phyloP scores from a whole-genome alignment of 2,888 invertebrate species.

The Idaea straminata region DNA sequence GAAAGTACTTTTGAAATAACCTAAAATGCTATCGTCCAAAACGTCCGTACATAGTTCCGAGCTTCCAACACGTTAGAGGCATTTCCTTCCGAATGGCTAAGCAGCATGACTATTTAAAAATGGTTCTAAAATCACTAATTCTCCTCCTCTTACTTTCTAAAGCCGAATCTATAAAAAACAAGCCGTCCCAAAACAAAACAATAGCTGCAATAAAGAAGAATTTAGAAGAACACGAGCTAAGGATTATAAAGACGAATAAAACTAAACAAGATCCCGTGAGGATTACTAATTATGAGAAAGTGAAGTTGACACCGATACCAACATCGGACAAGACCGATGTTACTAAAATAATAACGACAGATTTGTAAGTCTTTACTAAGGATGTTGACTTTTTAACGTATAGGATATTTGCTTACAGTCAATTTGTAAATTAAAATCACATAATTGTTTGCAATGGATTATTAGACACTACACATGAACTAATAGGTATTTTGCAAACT shows the following conservation, averaged over 20 bases:
- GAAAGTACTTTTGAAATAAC: background rate
- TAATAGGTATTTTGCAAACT: background rate
- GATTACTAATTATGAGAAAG: constrained; percentile 52
- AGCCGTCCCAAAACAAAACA: constrained; percentile 33
- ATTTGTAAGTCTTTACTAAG: constrained; percentile 45
- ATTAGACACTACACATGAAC: too few species aligned
- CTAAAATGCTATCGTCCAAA: background rate
- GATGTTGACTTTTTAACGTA: too few species aligned
- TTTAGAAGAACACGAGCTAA: constrained; percentile 51
- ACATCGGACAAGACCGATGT: constrained; percentile 27
- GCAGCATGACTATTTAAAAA: background rate
- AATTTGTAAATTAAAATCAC: too few species aligned
- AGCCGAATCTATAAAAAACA: constrained; percentile 31
- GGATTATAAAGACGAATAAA: constrained; percentile 41
- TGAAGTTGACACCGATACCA: constrained; percentile 42
- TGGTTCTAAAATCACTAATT: background rate
- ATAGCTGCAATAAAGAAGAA: constrained; percentile 55
- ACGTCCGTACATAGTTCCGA: background rate
- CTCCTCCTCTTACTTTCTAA: constrained; percentile 5
- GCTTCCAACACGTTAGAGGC: background rate
- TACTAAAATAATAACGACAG: constrained; percentile 49
- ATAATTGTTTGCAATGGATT: too few species aligned
- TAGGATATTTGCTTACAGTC: too few species aligned
- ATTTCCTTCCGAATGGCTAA: background rate
- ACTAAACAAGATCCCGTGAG: constrained; percentile 52